phyloP scores from a whole-genome alignment of 2,113 vertebrate species.

The Osmerus mordax region DNA sequence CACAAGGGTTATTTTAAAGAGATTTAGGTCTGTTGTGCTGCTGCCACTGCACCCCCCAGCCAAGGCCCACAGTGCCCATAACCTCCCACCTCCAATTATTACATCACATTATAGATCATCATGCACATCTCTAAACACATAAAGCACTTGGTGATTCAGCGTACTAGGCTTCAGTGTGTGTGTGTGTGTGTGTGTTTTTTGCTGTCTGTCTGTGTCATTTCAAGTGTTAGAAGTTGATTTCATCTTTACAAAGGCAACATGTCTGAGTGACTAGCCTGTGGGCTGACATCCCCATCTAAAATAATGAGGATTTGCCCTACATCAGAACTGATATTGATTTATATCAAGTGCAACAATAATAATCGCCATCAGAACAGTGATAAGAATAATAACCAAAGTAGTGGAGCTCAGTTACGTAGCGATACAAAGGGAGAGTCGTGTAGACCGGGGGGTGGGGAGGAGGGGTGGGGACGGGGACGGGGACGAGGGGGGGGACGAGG shows the following conservation, averaged over 20 bases:
- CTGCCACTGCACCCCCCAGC: not conserved
- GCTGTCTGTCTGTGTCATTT: conserved; percentile 43
- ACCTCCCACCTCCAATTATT: not conserved
- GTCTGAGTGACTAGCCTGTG: conserved; percentile 30
- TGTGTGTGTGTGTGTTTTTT: conserved; percentile 27
- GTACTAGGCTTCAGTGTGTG: conserved; percentile 44
- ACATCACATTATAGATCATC: conserved; percentile 24
- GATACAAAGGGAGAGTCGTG: conserved; percentile 40
- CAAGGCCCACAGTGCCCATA: not conserved
- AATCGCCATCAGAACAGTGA: conserved; percentile 40
- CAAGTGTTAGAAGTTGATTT: conserved; percentile 57
- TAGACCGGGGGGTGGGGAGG: conserved; percentile 17
- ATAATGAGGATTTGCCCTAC: conserved; percentile 85
- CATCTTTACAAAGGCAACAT: conserved; percentile 34
- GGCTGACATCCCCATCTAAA: conserved; percentile 89
- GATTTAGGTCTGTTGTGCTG: conserved; percentile 17
- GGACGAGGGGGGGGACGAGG: conserved; percentile 7
- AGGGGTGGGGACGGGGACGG: not conserved
- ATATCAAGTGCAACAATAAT: conserved; percentile 54
- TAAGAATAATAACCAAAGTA: conserved; percentile 46
- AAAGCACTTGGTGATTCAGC: conserved; percentile 70
- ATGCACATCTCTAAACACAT: conserved; percentile 25
- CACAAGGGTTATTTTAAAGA: not conserved
- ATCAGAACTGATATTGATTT: conserved; percentile 63
- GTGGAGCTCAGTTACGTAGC: conserved; percentile 43